These are phyloP conservation scores for Coelopa frigida DNA, from an alignment of 1,140 invertebrate species.

Conservation along the genomic window DNA sequence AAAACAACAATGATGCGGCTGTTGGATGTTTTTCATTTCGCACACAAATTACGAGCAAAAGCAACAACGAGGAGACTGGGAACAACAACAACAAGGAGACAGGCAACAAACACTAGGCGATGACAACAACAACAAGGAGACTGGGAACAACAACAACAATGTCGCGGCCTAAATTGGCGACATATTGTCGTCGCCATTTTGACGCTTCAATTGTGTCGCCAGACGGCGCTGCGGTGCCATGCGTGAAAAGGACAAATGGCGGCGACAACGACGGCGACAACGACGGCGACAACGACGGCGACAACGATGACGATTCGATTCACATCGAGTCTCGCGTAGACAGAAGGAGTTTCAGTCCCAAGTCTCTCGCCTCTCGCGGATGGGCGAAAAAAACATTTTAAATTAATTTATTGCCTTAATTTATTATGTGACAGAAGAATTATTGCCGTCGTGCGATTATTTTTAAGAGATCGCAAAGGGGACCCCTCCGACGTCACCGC, in stretches of 20 bases:
- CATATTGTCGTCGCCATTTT: constrained; percentile 43
- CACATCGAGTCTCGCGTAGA: too few species aligned
- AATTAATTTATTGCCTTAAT: constrained; percentile 11
- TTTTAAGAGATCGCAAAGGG: too few species aligned
- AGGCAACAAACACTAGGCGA: too few species aligned
- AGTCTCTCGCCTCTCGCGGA: too few species aligned
- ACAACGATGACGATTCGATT: too few species aligned
- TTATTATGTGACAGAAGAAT: constrained; percentile 12
- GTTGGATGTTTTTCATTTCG: too few species aligned
- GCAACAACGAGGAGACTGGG: neutral
- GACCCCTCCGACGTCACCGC: too few species aligned
- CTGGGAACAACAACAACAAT: constrained; percentile 2
- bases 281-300: neutral
- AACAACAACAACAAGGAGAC: neutral
- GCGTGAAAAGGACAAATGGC: too few species aligned
- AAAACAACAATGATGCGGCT: neutral
- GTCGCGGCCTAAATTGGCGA: constrained; percentile 20
- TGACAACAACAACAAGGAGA: neutral
- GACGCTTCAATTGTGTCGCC: constrained; percentile 22
- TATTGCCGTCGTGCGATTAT: constrained; percentile 8
- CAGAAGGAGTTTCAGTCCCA: too few species aligned
- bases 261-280: neutral
- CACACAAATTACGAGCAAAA: too few species aligned
- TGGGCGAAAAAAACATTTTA: too few species aligned
- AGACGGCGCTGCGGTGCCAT: too few species aligned